Evolutionary conservation across 2,797 vertebrate genomes (phyloP), one percentile per base, ranked within the genome.

Genomic region (Thunnus albacares): DNA sequence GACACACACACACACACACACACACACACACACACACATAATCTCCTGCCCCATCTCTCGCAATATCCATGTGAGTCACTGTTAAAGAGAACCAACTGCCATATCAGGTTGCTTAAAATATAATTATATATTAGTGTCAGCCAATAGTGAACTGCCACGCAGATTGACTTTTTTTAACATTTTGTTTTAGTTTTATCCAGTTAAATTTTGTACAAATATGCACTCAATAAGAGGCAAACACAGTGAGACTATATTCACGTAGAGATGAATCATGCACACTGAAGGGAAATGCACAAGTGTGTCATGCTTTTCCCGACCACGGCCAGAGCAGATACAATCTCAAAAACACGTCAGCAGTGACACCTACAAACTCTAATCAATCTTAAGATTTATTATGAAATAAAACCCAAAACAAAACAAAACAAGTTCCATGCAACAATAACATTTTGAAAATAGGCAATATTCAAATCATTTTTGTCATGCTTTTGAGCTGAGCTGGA

Each of bases 201-300:
- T 62, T 18, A 3, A 52, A 51, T 18, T 63, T 8, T 70, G 22
- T 74, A 26, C 4, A 5, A 33, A n/a, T 45, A 5, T 63, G 20
- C 64, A 30, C 28, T 26, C 53, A 30, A 28, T n/a, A 45, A 38
- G 30, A 47, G 33, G 73, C 74, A 75, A 83, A 87, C 67, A 57
- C 24, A 18, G 2, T 47, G 20, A 49, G 35, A 22, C 12, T 12
- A 56, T 53, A 3, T 52, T 71, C 17, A 71, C 64, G 72, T 53
- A 47, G 26, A 68, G 22, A 59, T 89, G 79, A 93, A 79, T 92
- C 86, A 90, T n/a, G 7, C 26, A 49, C 15, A 6, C 70, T 72
- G 47, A 60, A 66, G 18, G 87, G 82, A 94, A 93, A 79, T 79
- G 59, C 49, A 73, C n/a, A 41, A 57, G 20, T 3, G 17, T 6